These are phyloP conservation scores for Cuniculus paca DNA, from an alignment of 2,797 vertebrate species.

Conservation along the genomic window DNA sequence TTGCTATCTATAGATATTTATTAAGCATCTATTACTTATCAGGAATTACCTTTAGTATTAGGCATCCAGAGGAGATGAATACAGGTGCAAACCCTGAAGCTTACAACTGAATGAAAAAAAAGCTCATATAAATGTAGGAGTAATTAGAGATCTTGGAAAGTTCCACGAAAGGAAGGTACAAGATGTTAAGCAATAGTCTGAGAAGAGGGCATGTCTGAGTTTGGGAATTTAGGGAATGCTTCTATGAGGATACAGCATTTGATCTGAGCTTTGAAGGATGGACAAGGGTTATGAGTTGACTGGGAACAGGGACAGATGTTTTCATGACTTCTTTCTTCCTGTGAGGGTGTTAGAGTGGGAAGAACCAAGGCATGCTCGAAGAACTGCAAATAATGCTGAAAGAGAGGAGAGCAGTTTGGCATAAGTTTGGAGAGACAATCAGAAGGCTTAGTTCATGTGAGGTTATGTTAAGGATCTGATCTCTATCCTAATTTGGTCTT, in stretches of 20 bases:
- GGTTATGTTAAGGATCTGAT: neutral
- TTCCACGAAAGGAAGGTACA: neutral
- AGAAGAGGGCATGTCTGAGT: neutral
- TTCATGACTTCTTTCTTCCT: neutral
- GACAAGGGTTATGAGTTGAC: neutral
- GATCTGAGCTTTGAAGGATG: neutral
- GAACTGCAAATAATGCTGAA: neutral
- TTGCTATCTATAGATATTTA: neutral
- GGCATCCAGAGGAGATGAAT: neutral
- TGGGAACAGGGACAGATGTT: neutral
- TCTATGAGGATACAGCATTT: neutral
- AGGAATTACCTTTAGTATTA: slow-evolving; percentile 26
- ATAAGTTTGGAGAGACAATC: neutral
- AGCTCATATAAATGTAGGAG: neutral
- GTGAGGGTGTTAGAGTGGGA: neutral
- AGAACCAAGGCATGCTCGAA: neutral
- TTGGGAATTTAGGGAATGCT: neutral
- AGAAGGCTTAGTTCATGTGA: neutral
- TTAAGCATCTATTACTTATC: neutral
- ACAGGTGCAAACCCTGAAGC: neutral
- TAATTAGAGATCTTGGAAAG: neutral
- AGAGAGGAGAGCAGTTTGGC: neutral
- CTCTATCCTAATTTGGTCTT: neutral
- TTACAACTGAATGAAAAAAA: neutral
- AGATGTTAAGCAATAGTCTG: neutral